Percentiles rank a stretch among this genome's conserved stretches.
Conservation (phyloP, 2,113 vertebrate genomes). For the Columba livia region DNA sequence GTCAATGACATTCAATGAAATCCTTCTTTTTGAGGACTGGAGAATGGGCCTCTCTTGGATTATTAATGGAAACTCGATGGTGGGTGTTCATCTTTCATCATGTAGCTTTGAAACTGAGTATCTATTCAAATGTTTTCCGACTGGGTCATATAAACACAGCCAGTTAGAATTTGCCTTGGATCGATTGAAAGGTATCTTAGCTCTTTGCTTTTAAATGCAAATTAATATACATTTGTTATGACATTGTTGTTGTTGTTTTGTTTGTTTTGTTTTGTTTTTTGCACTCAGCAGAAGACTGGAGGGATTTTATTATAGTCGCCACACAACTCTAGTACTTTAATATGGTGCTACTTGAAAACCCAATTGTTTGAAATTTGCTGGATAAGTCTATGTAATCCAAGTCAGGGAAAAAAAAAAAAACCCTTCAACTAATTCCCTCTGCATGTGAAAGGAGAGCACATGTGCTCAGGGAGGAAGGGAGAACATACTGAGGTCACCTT, state of each 20-base stretch:
- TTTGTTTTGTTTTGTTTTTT: background rate
- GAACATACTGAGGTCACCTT: background rate
- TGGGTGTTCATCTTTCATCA: background rate
- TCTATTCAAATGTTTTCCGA: background rate
- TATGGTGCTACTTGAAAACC: background rate
- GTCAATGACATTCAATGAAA: background rate
- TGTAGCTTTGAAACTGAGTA: background rate
- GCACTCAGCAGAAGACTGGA: background rate
- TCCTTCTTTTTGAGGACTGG: background rate
- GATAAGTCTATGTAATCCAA: background rate
- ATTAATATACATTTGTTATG: background rate
- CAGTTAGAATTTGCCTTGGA: background rate
- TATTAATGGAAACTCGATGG: background rate
- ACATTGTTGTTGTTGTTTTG: too few species aligned
- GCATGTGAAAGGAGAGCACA: fast-evolving
- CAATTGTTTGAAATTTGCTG: background rate
- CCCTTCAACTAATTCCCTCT: background rate
- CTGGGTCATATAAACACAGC: background rate
- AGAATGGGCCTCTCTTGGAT: background rate
- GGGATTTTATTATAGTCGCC: background rate
- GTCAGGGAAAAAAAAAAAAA: background rate
- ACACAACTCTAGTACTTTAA: background rate
- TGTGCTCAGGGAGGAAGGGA: background rate
- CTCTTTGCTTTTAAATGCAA: constrained; percentile 29
- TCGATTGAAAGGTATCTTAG: background rate